Percentiles rank a stretch among this genome's conserved stretches.
phyloP scores from a whole-genome alignment of 2,113 vertebrate genomes.

The Eulacestoma nigropectus region DNA sequence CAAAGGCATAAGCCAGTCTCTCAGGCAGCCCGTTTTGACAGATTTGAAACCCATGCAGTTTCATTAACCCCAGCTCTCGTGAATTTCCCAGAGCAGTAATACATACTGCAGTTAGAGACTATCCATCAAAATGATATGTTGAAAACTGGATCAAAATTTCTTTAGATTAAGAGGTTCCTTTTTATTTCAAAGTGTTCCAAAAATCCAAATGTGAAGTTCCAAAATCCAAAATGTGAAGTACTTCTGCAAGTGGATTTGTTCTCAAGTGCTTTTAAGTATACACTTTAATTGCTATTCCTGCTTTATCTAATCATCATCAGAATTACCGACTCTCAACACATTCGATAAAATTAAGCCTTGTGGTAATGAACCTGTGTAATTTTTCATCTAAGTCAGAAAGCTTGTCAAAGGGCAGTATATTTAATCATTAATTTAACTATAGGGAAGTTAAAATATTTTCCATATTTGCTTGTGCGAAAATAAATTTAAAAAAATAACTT shows the following conservation, averaged over 20 bases:
- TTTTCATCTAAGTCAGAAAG: constrained; percentile 35
- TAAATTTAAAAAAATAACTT: constrained; percentile 9
- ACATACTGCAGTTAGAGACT: not conserved
- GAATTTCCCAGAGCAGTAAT: constrained; percentile 16
- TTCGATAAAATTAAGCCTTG: constrained; percentile 41
- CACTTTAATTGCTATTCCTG: constrained; percentile 60
- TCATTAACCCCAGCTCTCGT: constrained; percentile 11
- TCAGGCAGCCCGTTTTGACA: constrained; percentile 26
- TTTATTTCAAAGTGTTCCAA: constrained; percentile 31
- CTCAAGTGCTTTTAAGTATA: constrained; percentile 65
- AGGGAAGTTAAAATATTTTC: constrained; percentile 42
- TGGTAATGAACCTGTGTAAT: constrained; percentile 49
- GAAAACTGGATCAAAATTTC: constrained; percentile 60
- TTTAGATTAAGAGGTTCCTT: constrained; percentile 55
- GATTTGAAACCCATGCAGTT: constrained; percentile 51
- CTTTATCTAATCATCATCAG: constrained; percentile 56
- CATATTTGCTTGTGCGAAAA: not conserved
- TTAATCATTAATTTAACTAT: constrained; percentile 38
- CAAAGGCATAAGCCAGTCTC: constrained; percentile 49
- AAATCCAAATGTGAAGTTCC: constrained; percentile 43
- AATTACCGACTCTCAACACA: constrained; percentile 61
- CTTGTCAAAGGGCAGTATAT: constrained; percentile 25
- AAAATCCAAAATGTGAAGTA: constrained; percentile 47
- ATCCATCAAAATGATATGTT: constrained; percentile 60
- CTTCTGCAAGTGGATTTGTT: constrained; percentile 29